A percentile compares a stretch with the other conserved stretches of the same genome.
Conservation (phyloP, 2,113 vertebrate genomes). For the Chaetodon trifascialis region DNA sequence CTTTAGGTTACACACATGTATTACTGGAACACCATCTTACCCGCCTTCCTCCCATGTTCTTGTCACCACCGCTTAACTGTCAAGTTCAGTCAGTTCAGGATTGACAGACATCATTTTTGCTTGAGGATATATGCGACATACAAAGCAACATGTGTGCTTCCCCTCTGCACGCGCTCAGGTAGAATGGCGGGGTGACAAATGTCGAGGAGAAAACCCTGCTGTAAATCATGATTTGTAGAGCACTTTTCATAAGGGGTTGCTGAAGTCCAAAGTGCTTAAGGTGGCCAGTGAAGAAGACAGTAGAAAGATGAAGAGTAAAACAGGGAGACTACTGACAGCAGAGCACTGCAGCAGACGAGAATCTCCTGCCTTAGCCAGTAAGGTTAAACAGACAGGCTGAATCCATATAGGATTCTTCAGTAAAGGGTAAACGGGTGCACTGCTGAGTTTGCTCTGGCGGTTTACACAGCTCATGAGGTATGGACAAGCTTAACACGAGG, state of each 20-base stretch:
- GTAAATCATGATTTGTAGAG: not conserved
- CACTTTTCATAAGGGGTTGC: not conserved
- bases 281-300: not conserved
- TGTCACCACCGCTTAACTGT: conserved; percentile 25
- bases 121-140: not conserved
- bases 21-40: not conserved
- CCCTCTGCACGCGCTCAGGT: not conserved
- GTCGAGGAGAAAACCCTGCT: not conserved
- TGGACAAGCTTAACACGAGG: too few species aligned
- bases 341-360: too few species aligned
- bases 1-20: not conserved
- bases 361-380: too few species aligned
- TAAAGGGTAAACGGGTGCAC: too few species aligned
- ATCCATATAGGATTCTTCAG: too few species aligned
- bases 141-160: not conserved
- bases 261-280: not conserved
- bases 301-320: not conserved
- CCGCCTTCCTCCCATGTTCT: not conserved
- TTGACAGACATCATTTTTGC: not conserved
- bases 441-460: too few species aligned
- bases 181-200: too few species aligned
- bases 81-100: conserved; percentile 4
- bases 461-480: too few species aligned
- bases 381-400: too few species aligned
- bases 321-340: not conserved